These are phyloP conservation scores for Clistopyga incitator DNA, from an alignment of 2,888 invertebrate species.

Conservation along the genomic window DNA sequence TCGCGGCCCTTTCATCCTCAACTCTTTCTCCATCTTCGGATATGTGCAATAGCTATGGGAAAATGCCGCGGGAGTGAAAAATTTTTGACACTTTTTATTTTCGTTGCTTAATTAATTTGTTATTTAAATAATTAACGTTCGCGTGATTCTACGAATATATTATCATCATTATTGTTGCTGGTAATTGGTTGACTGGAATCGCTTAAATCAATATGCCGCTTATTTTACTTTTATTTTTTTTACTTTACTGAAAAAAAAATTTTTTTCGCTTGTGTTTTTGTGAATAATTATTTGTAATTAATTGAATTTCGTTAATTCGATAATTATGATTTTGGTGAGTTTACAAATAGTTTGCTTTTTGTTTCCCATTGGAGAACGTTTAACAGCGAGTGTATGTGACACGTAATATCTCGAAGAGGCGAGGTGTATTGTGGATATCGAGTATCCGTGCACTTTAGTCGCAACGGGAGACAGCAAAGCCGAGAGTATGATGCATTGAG, in stretches of 20 bases:
- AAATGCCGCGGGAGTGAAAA: background rate
- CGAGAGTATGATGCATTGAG: constrained; percentile 32
- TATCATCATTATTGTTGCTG: no score
- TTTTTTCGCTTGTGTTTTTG: no score
- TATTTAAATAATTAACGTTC: background rate
- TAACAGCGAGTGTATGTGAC: background rate
- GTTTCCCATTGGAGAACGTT: background rate
- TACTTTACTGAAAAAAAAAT: no score
- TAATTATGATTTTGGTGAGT: background rate
- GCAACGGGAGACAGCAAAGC: constrained; percentile 24
- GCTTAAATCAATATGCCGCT: no score
- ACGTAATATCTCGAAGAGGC: background rate
- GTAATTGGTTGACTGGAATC: background rate
- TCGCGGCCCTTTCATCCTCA: constrained; percentile 5
- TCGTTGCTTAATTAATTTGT: background rate
- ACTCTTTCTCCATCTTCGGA: constrained; percentile 27
- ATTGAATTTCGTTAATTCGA: no score
- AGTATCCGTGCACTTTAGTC: constrained; percentile 56
- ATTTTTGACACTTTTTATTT: background rate
- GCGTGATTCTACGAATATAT: background rate
- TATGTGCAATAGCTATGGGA: background rate
- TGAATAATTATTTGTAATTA: no score
- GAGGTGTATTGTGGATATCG: constrained; percentile 12
- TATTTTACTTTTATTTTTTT: no score
- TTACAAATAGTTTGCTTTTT: background rate